Percentiles rank a stretch among this genome's conserved stretches.
Evolutionary conservation across 2,113 vertebrate species (phyloP).

Genomic region (Calidris pygmaea): DNA sequence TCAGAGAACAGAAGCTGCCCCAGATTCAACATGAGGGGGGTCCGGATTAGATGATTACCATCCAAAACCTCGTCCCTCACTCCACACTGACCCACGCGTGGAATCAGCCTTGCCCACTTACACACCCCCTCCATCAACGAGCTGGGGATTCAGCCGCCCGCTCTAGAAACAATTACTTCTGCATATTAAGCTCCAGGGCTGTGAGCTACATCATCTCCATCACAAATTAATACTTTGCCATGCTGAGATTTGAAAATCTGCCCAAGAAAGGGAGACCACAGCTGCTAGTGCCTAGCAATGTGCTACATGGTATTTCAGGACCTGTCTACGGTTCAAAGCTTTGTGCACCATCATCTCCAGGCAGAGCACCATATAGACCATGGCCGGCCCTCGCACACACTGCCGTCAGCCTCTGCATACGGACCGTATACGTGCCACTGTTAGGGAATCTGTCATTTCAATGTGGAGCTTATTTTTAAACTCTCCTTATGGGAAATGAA

Average conservation of each 20-base stretch:
- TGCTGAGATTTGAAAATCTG: not conserved
- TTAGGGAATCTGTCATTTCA: not conserved
- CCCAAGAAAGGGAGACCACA: not conserved
- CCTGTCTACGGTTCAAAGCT: not conserved
- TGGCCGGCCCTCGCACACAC: not conserved
- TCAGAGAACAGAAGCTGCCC: not conserved
- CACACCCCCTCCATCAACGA: not conserved
- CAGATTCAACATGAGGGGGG: fast-evolving
- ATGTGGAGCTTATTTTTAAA: not conserved
- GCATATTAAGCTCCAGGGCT: not conserved
- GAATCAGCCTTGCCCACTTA: not conserved
- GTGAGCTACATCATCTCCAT: not conserved
- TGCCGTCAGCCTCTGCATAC: not conserved
- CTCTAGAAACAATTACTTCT: not conserved
- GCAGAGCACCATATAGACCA: not conserved
- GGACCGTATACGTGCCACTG: not conserved
- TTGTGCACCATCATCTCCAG: fast-evolving
- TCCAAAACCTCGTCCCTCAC: not conserved
- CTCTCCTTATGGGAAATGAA: not conserved
- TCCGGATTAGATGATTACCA: not conserved
- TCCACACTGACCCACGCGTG: fast-evolving
- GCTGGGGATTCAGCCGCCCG: not conserved
- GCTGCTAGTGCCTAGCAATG: not conserved
- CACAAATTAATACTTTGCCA: not conserved
- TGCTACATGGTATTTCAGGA: not conserved